Base-by-base conservation (phyloP, 2,888 invertebrate genomes). In the Epirrita christyi region DNA sequence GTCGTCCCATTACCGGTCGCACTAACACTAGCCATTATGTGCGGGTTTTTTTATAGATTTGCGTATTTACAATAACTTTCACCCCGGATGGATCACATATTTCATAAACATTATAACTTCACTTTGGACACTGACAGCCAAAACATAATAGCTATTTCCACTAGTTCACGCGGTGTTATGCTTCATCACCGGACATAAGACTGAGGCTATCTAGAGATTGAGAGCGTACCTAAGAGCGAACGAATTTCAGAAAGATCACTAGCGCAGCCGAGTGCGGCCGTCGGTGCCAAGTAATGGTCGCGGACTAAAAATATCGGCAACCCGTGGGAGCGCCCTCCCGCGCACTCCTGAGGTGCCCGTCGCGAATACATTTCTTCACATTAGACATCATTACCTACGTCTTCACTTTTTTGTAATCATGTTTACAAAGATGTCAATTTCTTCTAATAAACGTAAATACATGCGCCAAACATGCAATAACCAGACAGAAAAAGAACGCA, bases 301-400 rank as follows among this genome's bases (percentile, higher is more conserved):
- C 84, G 86, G 88, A 93, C 94, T 94, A 94, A 94, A 94, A 94
- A 94, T 94, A 94, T 88, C 92, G 84, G 88, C 87, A 89, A 92
- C 91, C 92, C 92, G 92, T 92, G 92, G 92, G 92, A 91, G 92
- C 92, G 89, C 92, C 92, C 91, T 91, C 92, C 92, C 91, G 91
- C 91, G 88, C 91, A 84, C 86, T 80, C 80, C 80, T 76, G 84
- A 82, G 80, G 83, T 83, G 84, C 82, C 83, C 83, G 85, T 78
- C 84, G 82, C 81, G 81, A 85, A 86, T 81, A 81, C 88, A 86
- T 87, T 88, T 90, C 88, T 88, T 87, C 86, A 80, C 85, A 82
- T 80, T 83, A 83, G 78, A 76, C 77, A 75, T 70, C 68, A 73
- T 75, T 76, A 76, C 69, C 69, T 64, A 61, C 64, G 59, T 69